Conservation (phyloP, 1,140 invertebrate species). For the Triops longicaudatus region DNA sequence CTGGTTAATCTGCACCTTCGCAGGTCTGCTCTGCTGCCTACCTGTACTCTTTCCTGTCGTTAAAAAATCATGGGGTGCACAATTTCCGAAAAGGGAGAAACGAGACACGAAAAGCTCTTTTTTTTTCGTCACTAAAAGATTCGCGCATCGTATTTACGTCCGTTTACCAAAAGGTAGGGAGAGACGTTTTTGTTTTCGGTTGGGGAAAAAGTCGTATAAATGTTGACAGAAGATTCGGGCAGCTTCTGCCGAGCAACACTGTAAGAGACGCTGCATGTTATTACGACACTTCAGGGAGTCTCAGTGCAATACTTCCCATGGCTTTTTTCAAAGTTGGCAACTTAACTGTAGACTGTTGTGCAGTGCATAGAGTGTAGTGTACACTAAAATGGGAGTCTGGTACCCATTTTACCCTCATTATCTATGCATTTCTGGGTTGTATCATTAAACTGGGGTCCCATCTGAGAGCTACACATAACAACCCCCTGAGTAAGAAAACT, state of each 20-base stretch:
- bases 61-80: neutral
- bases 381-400: too few relatives aligned
- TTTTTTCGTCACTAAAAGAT: too few relatives aligned
- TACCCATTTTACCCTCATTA: conserved; percentile 5
- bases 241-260: neutral
- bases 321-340: too few relatives aligned
- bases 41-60: neutral
- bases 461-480: too few relatives aligned
- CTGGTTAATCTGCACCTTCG: neutral
- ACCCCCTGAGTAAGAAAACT: neutral
- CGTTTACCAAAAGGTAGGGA: too few relatives aligned
- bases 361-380: too few relatives aligned
- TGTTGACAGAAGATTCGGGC: too few relatives aligned
- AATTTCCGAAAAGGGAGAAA: neutral
- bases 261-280: neutral
- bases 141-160: too few relatives aligned
- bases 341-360: too few relatives aligned
- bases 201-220: too few relatives aligned
- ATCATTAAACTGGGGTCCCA: neutral
- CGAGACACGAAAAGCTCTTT: neutral
- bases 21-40: neutral
- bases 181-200: too few relatives aligned
- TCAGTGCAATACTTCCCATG: neutral
- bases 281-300: neutral
- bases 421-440: neutral